Conservation (phyloP, 2,888 invertebrate genomes). For the Gibbula magus region DNA sequence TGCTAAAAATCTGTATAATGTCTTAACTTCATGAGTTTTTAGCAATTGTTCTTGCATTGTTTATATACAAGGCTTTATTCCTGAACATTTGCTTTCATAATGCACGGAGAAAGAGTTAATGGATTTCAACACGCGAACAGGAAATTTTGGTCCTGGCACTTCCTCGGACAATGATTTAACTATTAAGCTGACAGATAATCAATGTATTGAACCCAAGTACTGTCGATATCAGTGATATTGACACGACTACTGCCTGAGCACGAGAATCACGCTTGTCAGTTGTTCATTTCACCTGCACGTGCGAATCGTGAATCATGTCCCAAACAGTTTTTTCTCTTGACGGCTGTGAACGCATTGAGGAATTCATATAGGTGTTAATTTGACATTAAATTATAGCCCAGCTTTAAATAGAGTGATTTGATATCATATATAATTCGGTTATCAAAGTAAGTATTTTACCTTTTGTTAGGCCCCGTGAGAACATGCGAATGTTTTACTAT, state of each 20-base stretch:
- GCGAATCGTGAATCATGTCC: too few relatives aligned
- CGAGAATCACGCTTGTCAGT: too few relatives aligned
- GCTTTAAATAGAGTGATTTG: too few relatives aligned
- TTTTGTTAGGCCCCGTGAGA: neutral
- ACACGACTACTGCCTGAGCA: too few relatives aligned
- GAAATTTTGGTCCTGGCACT: neutral
- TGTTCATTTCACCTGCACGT: too few relatives aligned
- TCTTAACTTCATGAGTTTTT: too few relatives aligned
- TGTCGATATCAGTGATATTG: too few relatives aligned
- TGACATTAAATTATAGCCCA: too few relatives aligned
- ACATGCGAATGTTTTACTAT: neutral
- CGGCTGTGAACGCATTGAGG: too few relatives aligned
- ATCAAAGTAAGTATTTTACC: neutral
- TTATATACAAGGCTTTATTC: neutral
- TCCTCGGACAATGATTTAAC: neutral
- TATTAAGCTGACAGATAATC: neutral
- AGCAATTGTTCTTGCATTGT: neutral
- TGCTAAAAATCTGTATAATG: too few relatives aligned
- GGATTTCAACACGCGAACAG: conserved; percentile 18
- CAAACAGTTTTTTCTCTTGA: too few relatives aligned
- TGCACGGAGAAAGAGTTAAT: neutral
- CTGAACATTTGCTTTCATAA: neutral
- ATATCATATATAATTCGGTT: neutral
- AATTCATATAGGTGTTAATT: too few relatives aligned
- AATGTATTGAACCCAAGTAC: neutral